A percentile compares a stretch with the other conserved stretches of the same genome.
Conservation (phyloP, 2,797 vertebrate species). For the Natrix natrix region DNA sequence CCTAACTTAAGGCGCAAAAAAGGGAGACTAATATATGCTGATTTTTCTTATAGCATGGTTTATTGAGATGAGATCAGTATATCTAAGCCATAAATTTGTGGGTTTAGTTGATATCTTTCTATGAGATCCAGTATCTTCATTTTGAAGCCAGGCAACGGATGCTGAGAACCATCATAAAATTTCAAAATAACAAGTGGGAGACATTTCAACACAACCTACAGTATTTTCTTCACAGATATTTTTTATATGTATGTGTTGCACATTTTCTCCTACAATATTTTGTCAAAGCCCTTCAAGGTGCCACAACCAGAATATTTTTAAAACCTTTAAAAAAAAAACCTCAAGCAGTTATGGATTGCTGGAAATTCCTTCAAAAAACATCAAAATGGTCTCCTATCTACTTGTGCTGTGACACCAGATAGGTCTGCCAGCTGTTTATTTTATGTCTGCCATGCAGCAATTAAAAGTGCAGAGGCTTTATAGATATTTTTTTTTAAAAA, state of each 20-base stretch:
- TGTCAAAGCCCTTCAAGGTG: slow-evolving; percentile 40
- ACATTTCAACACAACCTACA: slow-evolving; percentile 44
- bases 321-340: slow-evolving; percentile 41
- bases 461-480: background rate
- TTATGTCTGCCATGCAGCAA: background rate
- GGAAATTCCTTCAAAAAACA: slow-evolving; percentile 20
- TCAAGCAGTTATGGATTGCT: slow-evolving; percentile 46
- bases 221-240: slow-evolving; percentile 56
- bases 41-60: background rate
- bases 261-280: slow-evolving; percentile 46
- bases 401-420: background rate
- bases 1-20: background rate
- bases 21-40: no score
- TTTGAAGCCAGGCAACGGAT: slow-evolving; percentile 41
- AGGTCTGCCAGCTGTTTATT: background rate
- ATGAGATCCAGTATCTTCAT: slow-evolving; percentile 6
- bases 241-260: slow-evolving; percentile 16
- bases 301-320: slow-evolving; percentile 47
- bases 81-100: background rate
- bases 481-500: no score
- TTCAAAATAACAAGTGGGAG: slow-evolving; percentile 53
- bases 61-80: background rate
- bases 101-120: slow-evolving; percentile 13
- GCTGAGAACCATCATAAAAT: slow-evolving; percentile 20
- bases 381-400: background rate